Evolutionary conservation across 2,888 invertebrate species (phyloP).

Genomic region (Omphaloscelis lunosa): DNA sequence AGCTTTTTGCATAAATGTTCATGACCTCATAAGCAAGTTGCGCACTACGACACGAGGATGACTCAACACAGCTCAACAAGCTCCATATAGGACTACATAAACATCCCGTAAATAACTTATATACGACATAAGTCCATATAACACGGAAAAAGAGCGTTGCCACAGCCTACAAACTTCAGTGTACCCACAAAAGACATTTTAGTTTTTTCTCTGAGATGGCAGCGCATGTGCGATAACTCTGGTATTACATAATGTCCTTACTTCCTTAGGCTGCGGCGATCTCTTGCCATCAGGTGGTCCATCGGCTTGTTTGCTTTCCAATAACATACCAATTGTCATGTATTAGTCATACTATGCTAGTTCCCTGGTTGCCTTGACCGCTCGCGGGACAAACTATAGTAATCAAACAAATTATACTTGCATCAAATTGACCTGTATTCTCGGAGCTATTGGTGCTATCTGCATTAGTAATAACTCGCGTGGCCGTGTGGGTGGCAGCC

Average conservation of each 20-base stretch:
- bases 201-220: too few relatives aligned
- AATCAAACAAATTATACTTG: conserved; percentile 11
- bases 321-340: neutral
- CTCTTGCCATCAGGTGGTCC: neutral
- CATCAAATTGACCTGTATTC: conserved; percentile 12
- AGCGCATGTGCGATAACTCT: neutral
- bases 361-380: conserved; percentile 21
- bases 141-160: neutral
- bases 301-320: neutral
- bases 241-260: neutral
- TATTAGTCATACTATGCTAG: conserved; percentile 2
- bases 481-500: conserved; percentile 16
- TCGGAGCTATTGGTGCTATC: conserved; percentile 21
- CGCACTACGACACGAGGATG: conserved; percentile 46
- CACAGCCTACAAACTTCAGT: neutral
- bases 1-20: neutral
- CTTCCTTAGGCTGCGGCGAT: neutral
- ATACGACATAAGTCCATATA: neutral
- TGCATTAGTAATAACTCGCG: conserved; percentile 25
- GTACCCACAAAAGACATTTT: neutral
- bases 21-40: conserved; percentile 8
- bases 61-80: conserved; percentile 16
- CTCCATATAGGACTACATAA: conserved; percentile 31
- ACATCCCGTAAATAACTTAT: conserved; percentile 28
- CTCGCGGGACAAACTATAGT: neutral